Conservation (phyloP, 2,113 vertebrate species). For the Gyps fulvus region DNA sequence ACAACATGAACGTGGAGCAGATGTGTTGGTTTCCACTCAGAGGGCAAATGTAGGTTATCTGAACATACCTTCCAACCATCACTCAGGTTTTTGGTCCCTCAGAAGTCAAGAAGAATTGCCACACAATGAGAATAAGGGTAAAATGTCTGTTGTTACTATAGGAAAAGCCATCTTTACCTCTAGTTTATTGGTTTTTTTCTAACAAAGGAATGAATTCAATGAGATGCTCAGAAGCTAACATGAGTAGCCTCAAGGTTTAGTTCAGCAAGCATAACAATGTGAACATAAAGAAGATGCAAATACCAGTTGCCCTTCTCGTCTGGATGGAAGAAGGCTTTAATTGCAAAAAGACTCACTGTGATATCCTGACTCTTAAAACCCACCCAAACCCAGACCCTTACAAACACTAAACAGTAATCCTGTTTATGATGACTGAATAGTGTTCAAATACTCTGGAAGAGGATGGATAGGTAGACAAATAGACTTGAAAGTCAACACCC, state of each 20-base stretch:
- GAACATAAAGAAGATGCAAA: not conserved
- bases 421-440: not conserved
- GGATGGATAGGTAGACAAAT: not conserved
- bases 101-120: not conserved
- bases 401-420: not conserved
- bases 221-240: not conserved
- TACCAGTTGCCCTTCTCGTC: not conserved
- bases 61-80: not conserved
- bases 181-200: not conserved
- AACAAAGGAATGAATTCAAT: not conserved
- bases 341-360: not conserved
- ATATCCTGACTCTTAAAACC: not conserved
- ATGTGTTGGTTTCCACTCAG: not conserved
- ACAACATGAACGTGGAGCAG: accelerated
- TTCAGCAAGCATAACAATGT: not conserved
- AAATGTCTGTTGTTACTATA: not conserved
- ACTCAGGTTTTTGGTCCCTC: not conserved
- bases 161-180: not conserved
- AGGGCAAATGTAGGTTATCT: not conserved
- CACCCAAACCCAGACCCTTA: not conserved
- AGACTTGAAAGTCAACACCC: not conserved
- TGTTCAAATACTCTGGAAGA: not conserved
- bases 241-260: not conserved
- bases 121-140: not conserved
- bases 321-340: not conserved